Percentiles rank a stretch among this genome's conserved stretches.
Evolutionary conservation across 2,888 invertebrate genomes (phyloP).

Genomic region (Teleogryllus oceanicus): DNA sequence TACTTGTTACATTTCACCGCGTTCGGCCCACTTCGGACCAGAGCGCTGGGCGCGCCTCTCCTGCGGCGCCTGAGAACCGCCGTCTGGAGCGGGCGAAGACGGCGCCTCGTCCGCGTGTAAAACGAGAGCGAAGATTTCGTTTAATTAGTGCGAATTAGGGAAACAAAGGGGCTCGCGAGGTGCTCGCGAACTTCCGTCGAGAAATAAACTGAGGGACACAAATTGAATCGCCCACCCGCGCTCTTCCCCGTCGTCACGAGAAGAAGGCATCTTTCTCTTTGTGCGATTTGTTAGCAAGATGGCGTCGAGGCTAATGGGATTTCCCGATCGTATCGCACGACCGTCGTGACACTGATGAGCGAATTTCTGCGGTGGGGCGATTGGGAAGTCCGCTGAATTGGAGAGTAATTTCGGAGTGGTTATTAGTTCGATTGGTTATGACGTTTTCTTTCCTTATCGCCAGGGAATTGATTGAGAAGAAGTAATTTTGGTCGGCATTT

Average conservation of each 20-base stretch:
- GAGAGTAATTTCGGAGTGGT: no score
- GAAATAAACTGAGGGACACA: constrained; percentile 18
- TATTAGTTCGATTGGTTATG: no score
- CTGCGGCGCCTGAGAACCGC: neutral
- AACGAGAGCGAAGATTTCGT: neutral
- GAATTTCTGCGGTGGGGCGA: no score
- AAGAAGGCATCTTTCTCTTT: neutral
- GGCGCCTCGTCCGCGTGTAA: neutral
- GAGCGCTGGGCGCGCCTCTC: neutral
- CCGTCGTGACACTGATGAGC: no score
- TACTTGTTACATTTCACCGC: no score
- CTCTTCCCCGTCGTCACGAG: neutral
- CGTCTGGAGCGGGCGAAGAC: neutral
- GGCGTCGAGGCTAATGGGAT: neutral
- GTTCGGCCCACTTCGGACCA: no score
- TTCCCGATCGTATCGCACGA: no score
- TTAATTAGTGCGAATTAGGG: neutral
- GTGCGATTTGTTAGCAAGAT: neutral
- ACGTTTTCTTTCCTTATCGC: no score
- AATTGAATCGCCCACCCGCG: neutral
- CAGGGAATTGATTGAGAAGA: no score
- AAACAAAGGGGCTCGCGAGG: neutral
- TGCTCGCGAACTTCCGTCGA: neutral
- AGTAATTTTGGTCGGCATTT: no score
- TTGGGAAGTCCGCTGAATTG: no score